A percentile compares a stretch with the other conserved stretches of the same genome.
These are phyloP conservation scores for Hydrotaea cyrtoneurina DNA, from an alignment of 2,888 invertebrate genomes.

Conservation along the genomic window DNA sequence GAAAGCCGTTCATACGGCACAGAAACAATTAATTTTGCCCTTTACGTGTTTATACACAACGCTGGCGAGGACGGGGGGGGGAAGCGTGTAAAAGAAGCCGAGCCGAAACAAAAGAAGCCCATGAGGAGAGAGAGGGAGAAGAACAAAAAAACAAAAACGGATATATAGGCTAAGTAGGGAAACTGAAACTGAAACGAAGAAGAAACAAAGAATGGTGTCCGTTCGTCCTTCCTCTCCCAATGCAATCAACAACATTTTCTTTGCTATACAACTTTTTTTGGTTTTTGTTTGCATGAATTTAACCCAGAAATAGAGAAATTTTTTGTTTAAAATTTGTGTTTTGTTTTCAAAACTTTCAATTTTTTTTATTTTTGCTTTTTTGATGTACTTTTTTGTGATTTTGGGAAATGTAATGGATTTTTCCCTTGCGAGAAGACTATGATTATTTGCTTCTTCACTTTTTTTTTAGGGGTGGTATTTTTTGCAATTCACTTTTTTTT, in stretches of 20 bases:
- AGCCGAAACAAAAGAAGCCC: background rate
- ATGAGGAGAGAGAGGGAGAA: too few species aligned
- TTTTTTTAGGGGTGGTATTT: slow-evolving; percentile 51
- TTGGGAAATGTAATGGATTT: slow-evolving; percentile 13
- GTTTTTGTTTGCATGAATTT: background rate
- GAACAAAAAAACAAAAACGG: slow-evolving; percentile 46
- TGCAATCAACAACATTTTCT: slow-evolving; percentile 17
- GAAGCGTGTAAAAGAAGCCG: background rate
- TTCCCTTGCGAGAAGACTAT: slow-evolving; percentile 26
- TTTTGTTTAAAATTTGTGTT: too few species aligned
- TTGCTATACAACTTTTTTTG: too few species aligned
- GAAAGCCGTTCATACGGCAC: slow-evolving; percentile 42
- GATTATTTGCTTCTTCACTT: slow-evolving; percentile 35
- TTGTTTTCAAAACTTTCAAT: slow-evolving; percentile 2
- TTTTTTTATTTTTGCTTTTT: background rate
- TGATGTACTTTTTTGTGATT: background rate
- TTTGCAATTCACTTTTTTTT: slow-evolving; percentile 35
- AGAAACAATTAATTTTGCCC: slow-evolving; percentile 65
- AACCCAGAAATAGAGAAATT: slow-evolving; percentile 34
- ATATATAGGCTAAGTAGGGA: slow-evolving; percentile 63
- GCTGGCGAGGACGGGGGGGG: background rate
- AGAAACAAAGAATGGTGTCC: background rate
- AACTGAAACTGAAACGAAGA: slow-evolving; percentile 45
- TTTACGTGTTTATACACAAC: slow-evolving; percentile 52
- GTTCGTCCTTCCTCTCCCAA: background rate